These are phyloP conservation scores for Enteromius anoplus DNA, from an alignment of 2,797 vertebrate genomes.

Conservation along the genomic window DNA sequence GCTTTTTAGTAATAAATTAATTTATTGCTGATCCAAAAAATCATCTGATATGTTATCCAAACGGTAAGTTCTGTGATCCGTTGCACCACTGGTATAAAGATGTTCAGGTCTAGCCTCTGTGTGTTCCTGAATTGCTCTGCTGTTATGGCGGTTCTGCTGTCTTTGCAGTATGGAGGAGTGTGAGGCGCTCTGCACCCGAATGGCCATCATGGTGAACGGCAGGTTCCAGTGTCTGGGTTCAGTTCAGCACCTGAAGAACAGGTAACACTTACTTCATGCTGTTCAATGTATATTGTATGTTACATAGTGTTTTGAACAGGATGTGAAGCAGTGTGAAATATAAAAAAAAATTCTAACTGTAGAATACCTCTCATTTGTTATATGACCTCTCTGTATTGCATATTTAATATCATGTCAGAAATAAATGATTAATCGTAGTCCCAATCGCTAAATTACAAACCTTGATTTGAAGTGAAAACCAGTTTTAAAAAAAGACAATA, in stretches of 20 bases:
- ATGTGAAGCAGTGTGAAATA: neutral
- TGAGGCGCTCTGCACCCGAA: slow-evolving; percentile 88
- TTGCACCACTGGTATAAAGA: neutral
- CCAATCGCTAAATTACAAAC: neutral
- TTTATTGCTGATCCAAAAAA: too few relatives aligned
- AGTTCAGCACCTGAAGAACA: slow-evolving; percentile 88
- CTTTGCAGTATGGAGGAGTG: slow-evolving; percentile 90
- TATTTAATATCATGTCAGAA: neutral
- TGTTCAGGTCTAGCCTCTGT: neutral
- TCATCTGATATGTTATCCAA: too few relatives aligned
- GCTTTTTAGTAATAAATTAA: too few relatives aligned
- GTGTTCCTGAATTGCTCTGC: neutral
- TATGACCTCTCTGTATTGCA: neutral
- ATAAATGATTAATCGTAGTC: neutral
- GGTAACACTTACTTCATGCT: slow-evolving; percentile 68
- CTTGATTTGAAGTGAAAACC: neutral
- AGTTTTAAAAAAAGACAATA: neutral
- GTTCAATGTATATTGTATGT: neutral
- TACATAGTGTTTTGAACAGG: neutral
- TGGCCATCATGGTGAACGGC: slow-evolving; percentile 94
- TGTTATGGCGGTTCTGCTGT: slow-evolving; percentile 18
- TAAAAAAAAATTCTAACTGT: neutral
- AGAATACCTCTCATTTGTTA: neutral
- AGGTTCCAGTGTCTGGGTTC: slow-evolving; percentile 90
- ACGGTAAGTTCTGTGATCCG: too few relatives aligned